Evolutionary conservation across 30 jellyfish, hydroid and myxozoan genomes (phyloP), one percentile per base, ranked within the genome.

Genomic region (Calvadosia cruxmelitensis): DNA sequence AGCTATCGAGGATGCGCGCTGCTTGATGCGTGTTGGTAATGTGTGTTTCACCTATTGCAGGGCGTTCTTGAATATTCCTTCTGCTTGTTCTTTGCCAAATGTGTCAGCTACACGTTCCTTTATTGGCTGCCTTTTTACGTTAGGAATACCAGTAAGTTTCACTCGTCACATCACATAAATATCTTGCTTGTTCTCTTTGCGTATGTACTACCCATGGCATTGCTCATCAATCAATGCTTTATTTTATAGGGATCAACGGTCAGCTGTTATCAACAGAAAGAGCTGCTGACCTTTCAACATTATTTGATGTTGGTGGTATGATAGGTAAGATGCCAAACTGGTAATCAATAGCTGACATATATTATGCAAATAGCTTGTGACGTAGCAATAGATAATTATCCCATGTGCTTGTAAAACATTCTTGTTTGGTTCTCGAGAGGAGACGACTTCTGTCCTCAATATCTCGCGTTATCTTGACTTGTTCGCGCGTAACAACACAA

Each of bases 251-350:
- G 27, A 86, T 86, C 70, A 92, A 80, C 16, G 94, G 94, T 2
- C 50, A 71, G 33, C 29, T 1, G 2, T 79, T 53, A 42, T 74
- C 34, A 49, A 33, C 85, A 3, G 82, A 67, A 30, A 51, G 67
- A 63, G 89, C 96, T 3, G 96, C 96, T 3, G 96, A 86, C 64
- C 68, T 80, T 51, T 92, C 96, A 31, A 86, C 66, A 33, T 71
- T 80, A 28, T 86, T 86, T 35, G 96, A 86, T 71, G 96, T 86
- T 61, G 96, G 96, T 26, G 96, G 92, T 3, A 86, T 86, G 50
- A 53, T 80, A 23, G 96, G 96, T 67, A 62, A 53, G 89, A 34
- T 5, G 20, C 15, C 57, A 42, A 42, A 5, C 10, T 20, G 15
- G 20, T 42, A 42, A 42, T n/a, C n/a, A n/a, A n/a, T n/a, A n/a